Evolutionary conservation across 2,888 invertebrate genomes (phyloP), one percentile per base, ranked within the genome.

Genomic region (Cenopis cana): DNA sequence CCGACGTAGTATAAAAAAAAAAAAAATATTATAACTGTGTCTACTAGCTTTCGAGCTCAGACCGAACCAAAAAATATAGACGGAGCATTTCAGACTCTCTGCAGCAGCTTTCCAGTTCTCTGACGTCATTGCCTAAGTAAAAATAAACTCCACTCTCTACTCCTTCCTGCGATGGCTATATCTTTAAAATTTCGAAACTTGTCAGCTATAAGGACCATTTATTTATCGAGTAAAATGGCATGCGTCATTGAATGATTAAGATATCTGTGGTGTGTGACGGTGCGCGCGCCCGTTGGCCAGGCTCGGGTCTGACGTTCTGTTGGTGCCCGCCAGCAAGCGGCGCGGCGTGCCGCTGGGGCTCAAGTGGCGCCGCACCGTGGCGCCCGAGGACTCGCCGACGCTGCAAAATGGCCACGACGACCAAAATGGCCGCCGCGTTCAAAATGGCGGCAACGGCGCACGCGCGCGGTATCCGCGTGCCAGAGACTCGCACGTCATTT

Each of bases 331-430:
- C 85, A 86, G 90, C 85, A 82, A 81, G 82, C 68, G 78, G 75
- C 80, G 82, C 80, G 85, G 84, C 74, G 75, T 76, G 79, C 85
- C 85, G 77, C 79, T 80, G 73, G 89, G 88, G 64, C 85, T 88
- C 78, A 85, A 83, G 81, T 88, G 91, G 89, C 87, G 90, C 73
- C 86, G 86, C 78, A 81, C 75, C 77, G 90, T 90, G 75, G 91
- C 89, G 76, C 89, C 89, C 76, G 85, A 77, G 78, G 76, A 74
- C 70, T 68, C 66, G 68, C 75, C 77, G 73, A 61, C 73, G 69
- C 70, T 59, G 72, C 78, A 61, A 20, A 68, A 62, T 46, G 68
- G 66, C 69, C 74, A 55, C 65, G 52, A 54, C n/a, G 38, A 49
- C 36, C 69, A 67, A 71, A 75, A 74, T 72, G 74, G 75, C 73